Percentiles rank a stretch among this genome's conserved stretches.
These are phyloP conservation scores for Meloidogyne floridensis DNA, from an alignment of 1,140 invertebrate genomes.

Conservation along the genomic window DNA sequence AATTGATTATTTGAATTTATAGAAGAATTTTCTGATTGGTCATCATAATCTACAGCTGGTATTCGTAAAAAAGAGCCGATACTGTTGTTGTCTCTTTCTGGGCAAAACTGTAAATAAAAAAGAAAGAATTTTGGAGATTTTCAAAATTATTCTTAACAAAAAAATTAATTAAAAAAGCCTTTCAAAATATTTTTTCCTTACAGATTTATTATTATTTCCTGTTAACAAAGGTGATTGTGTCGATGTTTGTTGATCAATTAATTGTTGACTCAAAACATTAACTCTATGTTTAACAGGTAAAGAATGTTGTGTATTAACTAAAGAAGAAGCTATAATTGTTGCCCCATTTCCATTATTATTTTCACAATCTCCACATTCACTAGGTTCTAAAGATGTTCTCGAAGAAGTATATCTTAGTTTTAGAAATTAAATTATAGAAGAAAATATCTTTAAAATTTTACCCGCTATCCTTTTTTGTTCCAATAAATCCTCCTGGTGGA, in stretches of 20 bases:
- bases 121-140: neutral
- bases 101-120: conserved; percentile 14
- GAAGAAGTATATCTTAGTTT: conserved; percentile 61
- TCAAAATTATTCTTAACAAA: neutral
- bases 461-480: conserved; percentile 64
- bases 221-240: conserved; percentile 33
- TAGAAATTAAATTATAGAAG: conserved; percentile 13
- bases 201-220: neutral
- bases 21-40: conserved; percentile 37
- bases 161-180: neutral
- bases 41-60: conserved; percentile 60
- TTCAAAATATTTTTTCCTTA: neutral
- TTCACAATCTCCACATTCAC: conserved; percentile 60
- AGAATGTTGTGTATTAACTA: neutral
- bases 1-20: conserved; percentile 53
- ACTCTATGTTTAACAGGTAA: conserved; percentile 40
- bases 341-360: conserved; percentile 12
- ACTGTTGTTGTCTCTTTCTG: neutral
- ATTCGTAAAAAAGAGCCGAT: conserved; percentile 39
- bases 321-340: neutral
- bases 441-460: conserved; percentile 30
- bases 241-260: conserved; percentile 42
- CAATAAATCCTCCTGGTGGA: conserved; percentile 57
- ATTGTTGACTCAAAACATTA: conserved; percentile 53
- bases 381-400: conserved; percentile 62